Percentiles rank a stretch among this genome's conserved stretches.
Conservation (phyloP, 2,113 vertebrate species). For the Crotalus viridis region DNA sequence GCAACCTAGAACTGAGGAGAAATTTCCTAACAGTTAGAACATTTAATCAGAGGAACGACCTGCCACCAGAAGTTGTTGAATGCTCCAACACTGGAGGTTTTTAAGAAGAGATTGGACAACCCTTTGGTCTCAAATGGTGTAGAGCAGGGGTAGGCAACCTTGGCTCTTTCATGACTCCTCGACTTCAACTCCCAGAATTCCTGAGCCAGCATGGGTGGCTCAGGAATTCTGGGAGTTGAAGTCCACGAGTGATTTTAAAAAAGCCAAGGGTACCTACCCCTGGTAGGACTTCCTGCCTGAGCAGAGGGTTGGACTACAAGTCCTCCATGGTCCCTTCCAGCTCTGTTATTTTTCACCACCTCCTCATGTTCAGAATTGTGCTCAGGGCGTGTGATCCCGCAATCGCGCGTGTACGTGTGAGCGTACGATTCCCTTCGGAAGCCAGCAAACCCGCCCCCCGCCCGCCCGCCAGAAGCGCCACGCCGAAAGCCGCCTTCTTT, state of each 20-base stretch:
- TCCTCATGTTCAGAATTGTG: fast-evolving
- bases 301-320: too few relatives aligned
- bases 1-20: not conserved
- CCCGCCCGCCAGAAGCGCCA: not conserved
- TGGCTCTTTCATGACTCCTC: too few relatives aligned
- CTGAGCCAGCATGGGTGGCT: too few relatives aligned
- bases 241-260: too few relatives aligned
- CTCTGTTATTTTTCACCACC: not conserved
- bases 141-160: too few relatives aligned
- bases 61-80: not conserved
- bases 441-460: not conserved
- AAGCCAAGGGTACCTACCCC: too few relatives aligned
- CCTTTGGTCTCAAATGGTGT: not conserved
- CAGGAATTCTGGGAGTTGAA: too few relatives aligned
- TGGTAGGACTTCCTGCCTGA: too few relatives aligned
- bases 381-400: not conserved
- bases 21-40: not conserved
- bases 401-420: not conserved
- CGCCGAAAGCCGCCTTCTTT: not conserved
- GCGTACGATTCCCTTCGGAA: fast-evolving
- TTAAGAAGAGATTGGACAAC: not conserved
- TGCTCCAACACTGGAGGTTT: not conserved
- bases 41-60: not conserved
- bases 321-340: too few relatives aligned
- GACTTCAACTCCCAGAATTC: too few relatives aligned